Base-by-base conservation (phyloP, 2,113 vertebrate species). In the Pomatorhinus ruficollis region DNA sequence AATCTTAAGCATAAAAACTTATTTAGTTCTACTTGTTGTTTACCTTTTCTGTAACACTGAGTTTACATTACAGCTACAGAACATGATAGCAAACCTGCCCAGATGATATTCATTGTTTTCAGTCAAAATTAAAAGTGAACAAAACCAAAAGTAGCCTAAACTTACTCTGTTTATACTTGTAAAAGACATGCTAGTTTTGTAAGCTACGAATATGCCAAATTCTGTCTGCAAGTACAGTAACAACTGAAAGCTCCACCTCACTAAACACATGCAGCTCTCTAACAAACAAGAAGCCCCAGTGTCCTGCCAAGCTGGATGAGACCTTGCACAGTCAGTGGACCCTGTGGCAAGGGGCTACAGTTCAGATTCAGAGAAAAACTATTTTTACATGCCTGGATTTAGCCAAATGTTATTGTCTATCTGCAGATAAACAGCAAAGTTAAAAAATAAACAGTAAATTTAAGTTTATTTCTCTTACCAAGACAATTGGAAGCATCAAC, bases 401-500 rank as follows among this genome's bases (percentile, higher is more conserved):
- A 76, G n/a, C 6, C 12, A 63, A 83, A 33, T 9, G 6, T 35
- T 70, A 53, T 21, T 45, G 31, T 33, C 11, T 80, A 74, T 71
- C 39, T 1, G 2, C 12, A 78, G 23, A 78, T 9, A 77, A 3
- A 45, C 4, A 66, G 17, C 8, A 20, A 78, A 86, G 27, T 70
- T 59, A 31, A 71, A 89, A 94, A 57, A 53, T 25, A 37, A 64
- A 11, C 10, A 54, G 39, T n/a, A 87, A 71, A 49, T 61, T 56
- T 69, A 89, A 61, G 31, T 75, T 23, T 33, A 16, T 64, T 83
- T 86, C 76, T 92, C 98, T 98, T 98, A 99, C 99, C 99, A 60
- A 99, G 98, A 92, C 99, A 99, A 96, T 99, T 99, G 83, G 99
- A 99, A 89, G 99, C 99, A 97, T 99, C 99, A 81, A 99, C 98